A percentile compares a stretch with the other conserved stretches of the same genome.
Conservation (phyloP, 2,888 invertebrate genomes). For the Laspeyria flexula region DNA sequence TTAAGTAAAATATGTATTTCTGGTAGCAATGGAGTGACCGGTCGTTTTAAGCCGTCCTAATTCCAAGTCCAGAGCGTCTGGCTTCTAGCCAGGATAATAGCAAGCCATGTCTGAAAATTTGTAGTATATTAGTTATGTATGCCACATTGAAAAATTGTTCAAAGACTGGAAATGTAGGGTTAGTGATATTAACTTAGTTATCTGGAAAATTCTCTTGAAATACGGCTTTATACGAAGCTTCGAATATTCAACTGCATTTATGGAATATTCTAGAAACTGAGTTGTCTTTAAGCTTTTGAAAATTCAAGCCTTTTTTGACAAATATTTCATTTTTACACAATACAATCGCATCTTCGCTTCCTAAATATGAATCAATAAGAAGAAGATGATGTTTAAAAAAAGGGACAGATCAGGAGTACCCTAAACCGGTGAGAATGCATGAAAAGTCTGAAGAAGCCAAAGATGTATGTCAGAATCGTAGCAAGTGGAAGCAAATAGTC, state of each 20-base stretch:
- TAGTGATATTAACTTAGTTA: slow-evolving; percentile 14
- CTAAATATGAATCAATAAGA: no score
- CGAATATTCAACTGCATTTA: neutral
- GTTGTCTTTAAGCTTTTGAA: no score
- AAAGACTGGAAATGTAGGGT: slow-evolving; percentile 10
- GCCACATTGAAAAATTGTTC: slow-evolving; percentile 26
- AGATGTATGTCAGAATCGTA: no score
- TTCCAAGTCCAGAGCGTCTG: slow-evolving; percentile 17
- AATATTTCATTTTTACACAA: no score
- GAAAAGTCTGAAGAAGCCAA: no score
- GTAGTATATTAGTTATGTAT: slow-evolving; percentile 32
- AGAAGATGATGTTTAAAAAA: no score
- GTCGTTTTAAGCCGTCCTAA: slow-evolving; percentile 25
- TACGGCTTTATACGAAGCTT: neutral
- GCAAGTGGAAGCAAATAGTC: no score
- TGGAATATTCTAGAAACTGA: no score
- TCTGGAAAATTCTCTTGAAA: slow-evolving; percentile 1
- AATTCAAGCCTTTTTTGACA: no score
- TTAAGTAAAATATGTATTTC: neutral
- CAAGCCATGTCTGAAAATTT: slow-evolving; percentile 26
- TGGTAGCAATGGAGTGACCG: neutral
- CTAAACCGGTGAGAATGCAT: no score
- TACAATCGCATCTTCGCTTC: no score
- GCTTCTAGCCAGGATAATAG: slow-evolving; percentile 23
- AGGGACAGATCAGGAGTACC: no score